Base-by-base conservation (phyloP, 2,797 vertebrate species). In the Dallia pectoralis region DNA sequence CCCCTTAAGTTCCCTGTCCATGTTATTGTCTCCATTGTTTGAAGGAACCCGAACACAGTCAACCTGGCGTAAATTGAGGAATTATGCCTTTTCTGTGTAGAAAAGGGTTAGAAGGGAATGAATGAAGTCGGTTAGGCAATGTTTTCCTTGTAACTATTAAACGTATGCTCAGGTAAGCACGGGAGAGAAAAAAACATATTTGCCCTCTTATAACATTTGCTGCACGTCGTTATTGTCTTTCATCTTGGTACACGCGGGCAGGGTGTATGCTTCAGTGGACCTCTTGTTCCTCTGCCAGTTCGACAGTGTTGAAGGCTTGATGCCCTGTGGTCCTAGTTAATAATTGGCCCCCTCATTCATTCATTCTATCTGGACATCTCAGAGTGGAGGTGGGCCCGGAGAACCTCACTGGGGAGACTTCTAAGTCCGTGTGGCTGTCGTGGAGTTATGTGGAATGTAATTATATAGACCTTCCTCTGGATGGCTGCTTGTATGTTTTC, bases 321-420 rank as follows among this genome's bases (percentile, higher is more conserved):
- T 76, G 84, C 88, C 90, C 88, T 74, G 86, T 84, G 89, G 86
- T 91, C 83, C 78, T 84, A 82, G 89, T 91, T 89, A 92, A 93
- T 93, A 88, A 93, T 92, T 92, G 89, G 85, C 90, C 81, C 81
- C 87, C 85, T 90, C 89, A 86, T 88, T 91, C 89, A 86, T 88
- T 91, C 82, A 88, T 90, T 88, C 76, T 85, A 69, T 83, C 82
- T 85, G 81, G 85, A 86, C 69, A 69, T 68, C 82, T 85, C 78
- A 73, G 73, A 84, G 74, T 56, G 73, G 79, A 81, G 51, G 51
- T 19, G n/a, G 5, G 76, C 82, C 71, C 76, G 2, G 22, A 74
- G 76, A 30, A 22, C 51, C 49, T 70, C n/a, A 33, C 29, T 40
- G 49, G 81, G 79, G 77, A 79, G 79, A 74, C 77, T 83, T 82